Evolutionary conservation across 2,888 invertebrate species (phyloP), one percentile per base, ranked within the genome.

Genomic region (Rhagophthalmus giganteus): DNA sequence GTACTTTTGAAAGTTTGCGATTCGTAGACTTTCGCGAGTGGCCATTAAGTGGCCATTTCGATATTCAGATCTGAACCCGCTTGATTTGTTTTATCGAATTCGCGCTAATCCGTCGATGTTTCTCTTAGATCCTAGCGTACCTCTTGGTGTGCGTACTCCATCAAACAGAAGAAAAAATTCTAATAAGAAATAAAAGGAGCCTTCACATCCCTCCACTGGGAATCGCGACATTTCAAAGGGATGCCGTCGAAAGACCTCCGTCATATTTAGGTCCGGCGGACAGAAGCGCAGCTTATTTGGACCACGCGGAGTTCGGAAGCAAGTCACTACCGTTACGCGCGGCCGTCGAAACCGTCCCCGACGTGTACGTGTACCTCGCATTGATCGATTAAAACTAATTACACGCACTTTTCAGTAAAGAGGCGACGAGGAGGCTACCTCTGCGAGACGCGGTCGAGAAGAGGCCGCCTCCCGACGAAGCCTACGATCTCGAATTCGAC

Each of bases 341-440:
- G 34, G 89, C 91, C 1, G 88, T 91, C 1, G 90, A 91, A 74
- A 86, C 82, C 64, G 75, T 86, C 47, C 87, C 87, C 5, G 70
- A 75, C 59, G 60, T 72, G 76, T 77, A 66, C 71, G 71, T 64
- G 10, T 32, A 12, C 6, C 11, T 30, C 13, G 2, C 31, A 31
- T n/a, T 33, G 4, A 7, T 24, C 7, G 24, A 24, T 6, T 6
- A 5, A 24, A 24, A 24, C 7, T 24, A 24, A 7, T 7, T 6
- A 2, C 4, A 4, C 3, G 8, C 10, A 8, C 16, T 9, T 13
- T 63, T 58, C 75, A 68, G 79, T 71, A 56, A 50, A 10, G 62
- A 64, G 16, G 58, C 78, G 69, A 64, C 80, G 69, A 68, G 76
- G 51, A 74, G 84, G 49, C 58, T 85, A 39, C 87, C 87, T 1